A percentile compares a stretch with the other conserved stretches of the same genome.
Conservation (phyloP, 2,888 invertebrate species). For the Melanostoma scalare region DNA sequence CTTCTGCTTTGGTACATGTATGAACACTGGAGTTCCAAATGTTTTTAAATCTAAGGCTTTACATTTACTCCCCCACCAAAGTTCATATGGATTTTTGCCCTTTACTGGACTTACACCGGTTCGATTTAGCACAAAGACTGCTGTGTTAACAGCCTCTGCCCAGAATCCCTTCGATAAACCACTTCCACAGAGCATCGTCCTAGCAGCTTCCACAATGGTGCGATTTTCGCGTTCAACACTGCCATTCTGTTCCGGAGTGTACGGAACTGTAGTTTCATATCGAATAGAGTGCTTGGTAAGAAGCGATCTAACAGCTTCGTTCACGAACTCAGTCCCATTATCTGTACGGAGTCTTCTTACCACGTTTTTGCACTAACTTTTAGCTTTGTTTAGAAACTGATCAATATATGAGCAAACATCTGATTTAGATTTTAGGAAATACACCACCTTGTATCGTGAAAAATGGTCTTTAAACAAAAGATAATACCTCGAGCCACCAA, state of each 20-base stretch:
- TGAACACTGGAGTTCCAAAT: no score
- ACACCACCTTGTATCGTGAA: constrained; percentile 51
- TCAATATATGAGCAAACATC: constrained; percentile 41
- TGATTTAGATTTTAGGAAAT: constrained; percentile 63
- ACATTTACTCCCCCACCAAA: constrained; percentile 74
- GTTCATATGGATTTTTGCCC: constrained; percentile 77
- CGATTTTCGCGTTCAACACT: constrained; percentile 67
- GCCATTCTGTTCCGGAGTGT: constrained; percentile 65
- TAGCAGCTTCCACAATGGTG: constrained; percentile 55
- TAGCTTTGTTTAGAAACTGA: constrained; percentile 59
- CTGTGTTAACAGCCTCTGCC: constrained; percentile 78
- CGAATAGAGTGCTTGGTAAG: constrained; percentile 62
- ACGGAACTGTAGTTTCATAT: constrained; percentile 69
- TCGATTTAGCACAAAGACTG: constrained; percentile 74
- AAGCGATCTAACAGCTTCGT: constrained; percentile 58
- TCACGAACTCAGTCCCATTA: constrained; percentile 75
- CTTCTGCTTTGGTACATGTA: no score
- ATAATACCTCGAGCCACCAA: constrained; percentile 63
- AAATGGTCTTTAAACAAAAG: constrained; percentile 61
- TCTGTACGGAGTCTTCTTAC: constrained; percentile 74
- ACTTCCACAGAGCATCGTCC: constrained; percentile 55
- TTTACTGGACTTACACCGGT: constrained; percentile 16
- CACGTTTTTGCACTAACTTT: no score
- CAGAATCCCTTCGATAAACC: constrained; percentile 75
- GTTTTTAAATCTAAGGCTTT: constrained; percentile 41